Conservation (phyloP, 2,113 vertebrate species). For the Serinus canaria region DNA sequence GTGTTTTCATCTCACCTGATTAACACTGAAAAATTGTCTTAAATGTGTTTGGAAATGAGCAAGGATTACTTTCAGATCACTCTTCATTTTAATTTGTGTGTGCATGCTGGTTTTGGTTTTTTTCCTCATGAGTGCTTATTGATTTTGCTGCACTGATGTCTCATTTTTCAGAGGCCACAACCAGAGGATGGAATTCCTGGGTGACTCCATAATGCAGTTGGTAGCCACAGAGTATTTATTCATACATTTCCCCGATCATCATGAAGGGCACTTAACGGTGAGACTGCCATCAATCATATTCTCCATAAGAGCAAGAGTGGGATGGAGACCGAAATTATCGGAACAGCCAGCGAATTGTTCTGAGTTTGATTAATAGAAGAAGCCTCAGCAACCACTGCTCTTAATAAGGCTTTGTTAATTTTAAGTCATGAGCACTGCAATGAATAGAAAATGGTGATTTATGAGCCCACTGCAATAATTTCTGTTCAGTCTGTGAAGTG, state of each 20-base stretch:
- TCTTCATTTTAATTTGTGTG: constrained; percentile 15
- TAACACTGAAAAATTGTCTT: neutral
- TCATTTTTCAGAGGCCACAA: constrained; percentile 91
- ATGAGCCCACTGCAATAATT: neutral
- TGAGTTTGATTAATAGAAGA: constrained; percentile 47
- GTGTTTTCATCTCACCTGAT: constrained; percentile 12
- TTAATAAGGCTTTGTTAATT: constrained; percentile 60
- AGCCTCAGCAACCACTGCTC: constrained; percentile 6
- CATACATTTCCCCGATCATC: constrained; percentile 98
- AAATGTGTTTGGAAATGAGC: constrained; percentile 24
- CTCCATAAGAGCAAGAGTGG: neutral
- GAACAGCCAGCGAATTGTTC: constrained; percentile 26
- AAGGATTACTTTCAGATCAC: neutral
- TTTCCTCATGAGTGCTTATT: constrained; percentile 49
- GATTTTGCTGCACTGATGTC: constrained; percentile 55
- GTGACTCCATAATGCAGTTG: constrained; percentile 99
- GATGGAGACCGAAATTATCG: neutral
- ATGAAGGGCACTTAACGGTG: constrained; percentile 97
- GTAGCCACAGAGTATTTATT: constrained; percentile 98
- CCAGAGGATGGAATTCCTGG: constrained; percentile 99
- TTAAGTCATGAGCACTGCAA: constrained; percentile 6
- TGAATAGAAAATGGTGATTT: constrained; percentile 37
- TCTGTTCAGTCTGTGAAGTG: constrained; percentile 21
- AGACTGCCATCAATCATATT: constrained; percentile 60
- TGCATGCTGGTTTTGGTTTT: constrained; percentile 36